These are phyloP conservation scores for Limonius californicus DNA, from an alignment of 1,140 invertebrate genomes.

Conservation along the genomic window DNA sequence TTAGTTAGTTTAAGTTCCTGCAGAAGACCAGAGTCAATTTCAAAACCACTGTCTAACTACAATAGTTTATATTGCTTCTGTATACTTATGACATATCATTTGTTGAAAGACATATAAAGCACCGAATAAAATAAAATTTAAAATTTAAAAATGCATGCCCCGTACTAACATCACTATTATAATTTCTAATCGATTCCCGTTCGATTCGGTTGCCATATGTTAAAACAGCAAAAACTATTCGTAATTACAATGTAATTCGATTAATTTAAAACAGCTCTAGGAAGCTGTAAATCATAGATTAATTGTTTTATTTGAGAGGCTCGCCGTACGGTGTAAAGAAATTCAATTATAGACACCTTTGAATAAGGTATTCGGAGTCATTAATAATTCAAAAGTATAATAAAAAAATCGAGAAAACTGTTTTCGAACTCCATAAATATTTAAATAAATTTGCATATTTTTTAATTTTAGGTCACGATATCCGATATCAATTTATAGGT, in stretches of 20 bases:
- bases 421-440: slow-evolving; percentile 22
- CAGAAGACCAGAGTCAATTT: too few species aligned
- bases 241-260: background rate
- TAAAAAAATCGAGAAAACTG: slow-evolving; percentile 22
- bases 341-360: background rate
- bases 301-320: background rate
- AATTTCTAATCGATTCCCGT: too few species aligned
- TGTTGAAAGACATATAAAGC: too few species aligned
- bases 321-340: background rate
- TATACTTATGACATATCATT: too few species aligned
- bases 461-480: slow-evolving; percentile 18
- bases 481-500: slow-evolving; percentile 22
- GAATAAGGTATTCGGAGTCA: background rate
- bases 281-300: background rate
- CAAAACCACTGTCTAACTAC: too few species aligned
- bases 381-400: slow-evolving; percentile 25
- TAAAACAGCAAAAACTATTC: background rate
- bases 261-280: background rate
- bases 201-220: background rate
- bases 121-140: too few species aligned
- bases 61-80: too few species aligned
- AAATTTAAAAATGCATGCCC: too few species aligned
- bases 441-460: slow-evolving; percentile 23
- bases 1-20: too few species aligned
- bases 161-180: too few species aligned